Evolutionary conservation across 2,113 vertebrate genomes (phyloP), one percentile per base, ranked within the genome.

Genomic region (Forbesichthys agassizii): DNA sequence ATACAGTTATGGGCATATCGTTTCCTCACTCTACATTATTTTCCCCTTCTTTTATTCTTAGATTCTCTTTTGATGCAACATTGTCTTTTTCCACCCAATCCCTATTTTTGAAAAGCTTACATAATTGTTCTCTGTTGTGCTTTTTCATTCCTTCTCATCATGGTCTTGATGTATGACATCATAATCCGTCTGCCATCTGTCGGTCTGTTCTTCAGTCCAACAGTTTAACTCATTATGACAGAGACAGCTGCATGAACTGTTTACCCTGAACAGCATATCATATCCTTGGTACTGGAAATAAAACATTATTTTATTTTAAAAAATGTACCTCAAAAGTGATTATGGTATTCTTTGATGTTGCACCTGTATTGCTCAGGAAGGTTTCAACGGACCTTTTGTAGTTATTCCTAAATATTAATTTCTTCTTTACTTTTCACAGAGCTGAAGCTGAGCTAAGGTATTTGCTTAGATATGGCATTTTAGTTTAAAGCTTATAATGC

Each of bases 181-280:
- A 64, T 82, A 82, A 84, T 84, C 84, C 79, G 59, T 82, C 79
- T 64, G 49, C 73, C 8, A 48, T 46, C 46, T 55, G 55, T 64
- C 62, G 36, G 33, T 73, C 66, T 72, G 59, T 75, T 48, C 69
- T 53, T 47, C 66, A 61, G 56, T 46, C 55, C 36, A 42, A 42
- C 36, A 42, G 36, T 5, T 65, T 56, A 54, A 4, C n/a, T 33
- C 64, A 55, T 33, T 64, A 64, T 33, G 20, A 13, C 20, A 3
- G 13, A 33, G 20, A 64, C 18, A 33, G 46, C 59, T 42, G 36
- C 36, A 42, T 4, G 3, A 51, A 14, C 49, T 33, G n/a, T 75
- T 80, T 46, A 71, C 71, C 61, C 51, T 54, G 64, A 61, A 57
- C 16, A 66, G 61, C 55, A 53, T 64, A 27, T 27, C 20, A 20